Conservation (phyloP, 2,797 vertebrate genomes). For the Cuculus canorus region DNA sequence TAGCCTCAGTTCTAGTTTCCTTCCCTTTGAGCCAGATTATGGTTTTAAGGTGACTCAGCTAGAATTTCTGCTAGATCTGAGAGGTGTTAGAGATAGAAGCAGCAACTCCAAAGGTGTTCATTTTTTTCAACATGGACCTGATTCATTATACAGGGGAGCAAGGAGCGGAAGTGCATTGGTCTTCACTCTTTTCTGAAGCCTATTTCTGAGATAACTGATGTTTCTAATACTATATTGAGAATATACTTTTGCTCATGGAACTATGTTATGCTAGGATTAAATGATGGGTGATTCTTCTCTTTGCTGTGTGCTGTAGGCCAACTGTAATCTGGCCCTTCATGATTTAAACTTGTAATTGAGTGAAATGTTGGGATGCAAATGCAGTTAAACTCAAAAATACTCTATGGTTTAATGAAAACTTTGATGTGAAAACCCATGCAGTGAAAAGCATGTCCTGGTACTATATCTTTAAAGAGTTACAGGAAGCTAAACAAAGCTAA, state of each 20-base stretch:
- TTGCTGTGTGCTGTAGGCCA: not conserved
- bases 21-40: not conserved
- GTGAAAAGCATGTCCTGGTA: not conserved
- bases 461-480: not conserved
- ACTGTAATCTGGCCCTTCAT: not conserved
- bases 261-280: not conserved
- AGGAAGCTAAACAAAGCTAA: not conserved
- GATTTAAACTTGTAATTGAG: not conserved
- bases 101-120: not conserved
- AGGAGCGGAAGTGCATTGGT: not conserved
- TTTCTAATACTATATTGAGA: not conserved
- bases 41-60: not conserved
- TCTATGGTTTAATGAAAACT: not conserved
- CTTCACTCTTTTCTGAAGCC: not conserved
- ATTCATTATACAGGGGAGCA: not conserved
- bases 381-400: not conserved
- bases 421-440: not conserved
- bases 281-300: not conserved
- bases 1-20: conserved; percentile 1
- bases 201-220: not conserved
- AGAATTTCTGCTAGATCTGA: not conserved
- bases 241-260: not conserved
- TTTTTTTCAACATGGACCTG: not conserved
- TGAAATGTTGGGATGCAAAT: not conserved
- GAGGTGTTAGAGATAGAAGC: not conserved